Conservation (phyloP, 2,113 vertebrate genomes). For the Hylia prasina region DNA sequence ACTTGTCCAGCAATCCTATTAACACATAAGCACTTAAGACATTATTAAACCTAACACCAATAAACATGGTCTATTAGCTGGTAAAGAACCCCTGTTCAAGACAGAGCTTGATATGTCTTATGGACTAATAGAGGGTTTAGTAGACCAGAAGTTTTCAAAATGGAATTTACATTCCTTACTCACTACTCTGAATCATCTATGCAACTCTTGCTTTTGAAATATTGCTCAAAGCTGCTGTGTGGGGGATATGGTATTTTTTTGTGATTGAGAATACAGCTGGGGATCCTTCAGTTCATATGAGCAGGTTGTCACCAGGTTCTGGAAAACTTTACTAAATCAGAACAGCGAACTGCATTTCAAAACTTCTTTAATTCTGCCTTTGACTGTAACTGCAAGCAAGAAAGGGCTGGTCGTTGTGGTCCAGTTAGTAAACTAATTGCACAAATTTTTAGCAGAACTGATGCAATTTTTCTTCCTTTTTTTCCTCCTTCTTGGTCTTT, state of each 20-base stretch:
- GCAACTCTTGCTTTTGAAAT: not conserved
- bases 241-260: not conserved
- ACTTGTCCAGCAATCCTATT: not conserved
- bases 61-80: not conserved
- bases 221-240: not conserved
- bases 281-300: not conserved
- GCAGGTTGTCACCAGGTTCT: not conserved
- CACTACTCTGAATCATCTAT: conserved; percentile 23
- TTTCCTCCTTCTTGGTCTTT: not conserved
- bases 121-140: not conserved
- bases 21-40: not conserved
- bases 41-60: not conserved
- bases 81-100: not conserved
- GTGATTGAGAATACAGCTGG: not conserved
- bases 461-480: conserved; percentile 17
- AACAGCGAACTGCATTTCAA: conserved; percentile 34
- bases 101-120: not conserved
- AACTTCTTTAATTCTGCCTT: not conserved
- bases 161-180: conserved; percentile 1
- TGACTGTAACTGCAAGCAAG: not conserved
- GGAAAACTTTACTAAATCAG: conserved; percentile 26
- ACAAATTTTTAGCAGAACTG: not conserved
- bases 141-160: conserved; percentile 13
- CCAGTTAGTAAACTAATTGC: conserved; percentile 52
- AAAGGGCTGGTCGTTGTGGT: not conserved